A percentile compares a stretch with the other conserved stretches of the same genome.
Evolutionary conservation across 2,113 vertebrate genomes (phyloP).

Genomic region (Burhinus oedicnemus): DNA sequence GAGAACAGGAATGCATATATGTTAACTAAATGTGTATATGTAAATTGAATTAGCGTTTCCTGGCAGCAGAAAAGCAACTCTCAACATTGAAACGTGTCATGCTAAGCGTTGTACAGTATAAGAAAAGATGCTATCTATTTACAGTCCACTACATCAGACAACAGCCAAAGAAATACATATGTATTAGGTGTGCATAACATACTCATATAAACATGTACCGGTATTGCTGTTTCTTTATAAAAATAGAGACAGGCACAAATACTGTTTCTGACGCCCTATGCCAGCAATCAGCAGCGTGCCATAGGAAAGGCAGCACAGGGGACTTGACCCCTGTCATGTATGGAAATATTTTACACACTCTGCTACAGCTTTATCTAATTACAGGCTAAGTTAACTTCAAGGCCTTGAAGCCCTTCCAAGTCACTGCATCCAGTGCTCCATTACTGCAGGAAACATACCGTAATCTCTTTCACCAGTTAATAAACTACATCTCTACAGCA

Average conservation of each 20-base stretch:
- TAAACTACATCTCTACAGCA: neutral
- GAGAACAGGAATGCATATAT: neutral
- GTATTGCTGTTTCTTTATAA: neutral
- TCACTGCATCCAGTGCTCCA: neutral
- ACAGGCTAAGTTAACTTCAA: neutral
- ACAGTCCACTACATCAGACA: neutral
- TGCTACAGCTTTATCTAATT: neutral
- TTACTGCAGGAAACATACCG: neutral
- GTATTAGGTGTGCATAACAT: neutral
- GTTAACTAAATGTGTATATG: neutral
- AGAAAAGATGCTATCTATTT: neutral
- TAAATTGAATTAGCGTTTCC: neutral
- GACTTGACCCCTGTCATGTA: neutral
- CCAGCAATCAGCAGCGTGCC: neutral
- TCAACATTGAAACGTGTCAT: neutral
- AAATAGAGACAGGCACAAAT: neutral
- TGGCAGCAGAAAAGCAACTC: constrained; percentile 26
- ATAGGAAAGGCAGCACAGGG: neutral
- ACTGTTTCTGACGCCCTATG: neutral
- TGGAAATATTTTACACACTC: neutral
- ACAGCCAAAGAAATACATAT: neutral
- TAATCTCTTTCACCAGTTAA: neutral
- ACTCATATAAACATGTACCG: neutral
- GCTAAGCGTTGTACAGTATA: neutral
- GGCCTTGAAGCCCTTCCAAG: neutral